Evolutionary conservation across 2,113 vertebrate genomes (phyloP).

Genomic region (Muscicapa adusta): DNA sequence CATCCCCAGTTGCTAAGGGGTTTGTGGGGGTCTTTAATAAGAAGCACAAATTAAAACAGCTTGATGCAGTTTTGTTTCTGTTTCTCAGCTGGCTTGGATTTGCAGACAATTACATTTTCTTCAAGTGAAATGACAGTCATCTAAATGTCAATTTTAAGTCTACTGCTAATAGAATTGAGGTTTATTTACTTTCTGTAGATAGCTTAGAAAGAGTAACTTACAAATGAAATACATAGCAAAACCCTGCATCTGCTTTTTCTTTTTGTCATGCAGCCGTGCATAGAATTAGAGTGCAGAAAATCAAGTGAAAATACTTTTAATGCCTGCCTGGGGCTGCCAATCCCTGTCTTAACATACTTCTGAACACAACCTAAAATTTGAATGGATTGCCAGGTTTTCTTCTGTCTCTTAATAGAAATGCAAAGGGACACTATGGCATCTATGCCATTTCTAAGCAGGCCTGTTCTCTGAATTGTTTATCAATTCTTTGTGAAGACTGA

Average conservation of each 20-base stretch:
- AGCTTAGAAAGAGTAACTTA: background rate
- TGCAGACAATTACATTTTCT: background rate
- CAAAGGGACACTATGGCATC: background rate
- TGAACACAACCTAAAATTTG: background rate
- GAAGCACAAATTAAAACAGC: background rate
- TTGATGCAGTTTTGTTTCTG: background rate
- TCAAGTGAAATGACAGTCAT: background rate
- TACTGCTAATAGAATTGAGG: background rate
- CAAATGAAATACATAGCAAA: background rate
- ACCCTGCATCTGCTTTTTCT: background rate
- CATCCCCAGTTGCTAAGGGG: background rate
- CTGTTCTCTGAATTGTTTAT: background rate
- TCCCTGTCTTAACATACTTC: background rate
- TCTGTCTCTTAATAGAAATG: background rate
- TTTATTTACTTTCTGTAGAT: background rate
- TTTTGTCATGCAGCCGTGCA: background rate
- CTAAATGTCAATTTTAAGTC: background rate
- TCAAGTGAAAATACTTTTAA: background rate
- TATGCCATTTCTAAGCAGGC: background rate
- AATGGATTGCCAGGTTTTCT: background rate
- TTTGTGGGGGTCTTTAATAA: background rate
- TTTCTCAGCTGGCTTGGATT: background rate
- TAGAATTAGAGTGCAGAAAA: background rate
- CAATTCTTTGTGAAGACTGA: background rate
- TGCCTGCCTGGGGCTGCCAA: background rate